Percentiles rank a stretch among this genome's conserved stretches.
These are phyloP conservation scores for Heliconius hewitsoni DNA, from an alignment of 1,140 invertebrate genomes.

Conservation along the genomic window DNA sequence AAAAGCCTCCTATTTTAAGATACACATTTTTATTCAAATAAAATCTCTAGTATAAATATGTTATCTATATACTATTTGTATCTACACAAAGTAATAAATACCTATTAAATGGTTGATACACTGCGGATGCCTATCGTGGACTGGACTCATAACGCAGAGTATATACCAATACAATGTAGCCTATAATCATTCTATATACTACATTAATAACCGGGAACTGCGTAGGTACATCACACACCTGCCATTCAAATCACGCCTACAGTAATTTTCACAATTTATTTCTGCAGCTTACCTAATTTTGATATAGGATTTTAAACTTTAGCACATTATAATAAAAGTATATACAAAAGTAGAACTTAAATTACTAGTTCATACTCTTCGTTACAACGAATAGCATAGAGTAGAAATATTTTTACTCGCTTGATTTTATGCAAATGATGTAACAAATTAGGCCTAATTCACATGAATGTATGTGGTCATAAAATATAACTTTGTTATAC, in stretches of 20 bases:
- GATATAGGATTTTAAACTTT: conserved; percentile 26
- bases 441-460: background rate
- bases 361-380: conserved; percentile 34
- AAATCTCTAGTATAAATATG: too few species aligned
- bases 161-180: conserved; percentile 19
- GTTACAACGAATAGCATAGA: conserved; percentile 33
- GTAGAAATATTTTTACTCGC: conserved; percentile 20
- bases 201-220: conserved; percentile 19
- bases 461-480: background rate
- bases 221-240: conserved; percentile 57
- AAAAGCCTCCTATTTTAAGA: too few species aligned
- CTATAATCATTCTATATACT: conserved; percentile 32
- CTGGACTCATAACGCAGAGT: background rate
- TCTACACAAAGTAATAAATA: background rate
- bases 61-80: background rate
- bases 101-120: background rate
- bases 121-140: background rate
- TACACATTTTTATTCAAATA: too few species aligned
- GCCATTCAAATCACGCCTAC: conserved; percentile 70
- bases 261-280: conserved; percentile 45
- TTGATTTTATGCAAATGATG: background rate
- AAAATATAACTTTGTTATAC: background rate
- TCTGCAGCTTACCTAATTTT: conserved; percentile 29
- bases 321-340: conserved; percentile 29
- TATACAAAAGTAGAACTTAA: conserved; percentile 22